Evolutionary conservation across 2,113 vertebrate genomes (phyloP).

Genomic region (Albula glossodonta): DNA sequence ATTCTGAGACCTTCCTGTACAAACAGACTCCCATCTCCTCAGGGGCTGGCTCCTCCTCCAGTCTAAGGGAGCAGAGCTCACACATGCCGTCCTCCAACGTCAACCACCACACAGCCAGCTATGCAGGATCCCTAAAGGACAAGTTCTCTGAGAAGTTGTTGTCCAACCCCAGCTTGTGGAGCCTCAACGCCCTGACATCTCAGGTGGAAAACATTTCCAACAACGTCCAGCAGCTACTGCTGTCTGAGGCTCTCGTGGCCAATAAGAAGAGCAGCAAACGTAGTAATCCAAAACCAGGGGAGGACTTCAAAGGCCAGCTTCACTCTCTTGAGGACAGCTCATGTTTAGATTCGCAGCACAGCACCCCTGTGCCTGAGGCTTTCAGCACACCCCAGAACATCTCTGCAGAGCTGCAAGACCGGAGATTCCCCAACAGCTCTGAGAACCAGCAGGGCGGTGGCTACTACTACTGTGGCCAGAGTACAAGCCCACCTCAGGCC

Average conservation of each 20-base stretch:
- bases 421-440: constrained; percentile 89
- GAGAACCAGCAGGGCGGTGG: constrained; percentile 90
- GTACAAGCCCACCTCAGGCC: constrained; percentile 82
- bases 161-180: constrained; percentile 93
- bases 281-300: constrained; percentile 74
- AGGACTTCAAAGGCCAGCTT: constrained; percentile 83
- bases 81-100: constrained; percentile 84
- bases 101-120: constrained; percentile 74
- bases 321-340: constrained; percentile 79
- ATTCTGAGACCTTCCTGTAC: constrained; percentile 91
- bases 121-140: constrained; percentile 84
- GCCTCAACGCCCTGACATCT: constrained; percentile 92
- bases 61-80: constrained; percentile 84
- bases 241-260: constrained; percentile 82
- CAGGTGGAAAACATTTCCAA: constrained; percentile 98
- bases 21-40: constrained; percentile 80
- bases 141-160: constrained; percentile 90
- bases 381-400: constrained; percentile 83
- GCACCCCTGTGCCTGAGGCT: constrained; percentile 78
- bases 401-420: constrained; percentile 82
- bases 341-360: constrained; percentile 78
- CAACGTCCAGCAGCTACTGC: constrained; percentile 93
- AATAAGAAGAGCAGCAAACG: constrained; percentile 87
- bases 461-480: constrained; percentile 87
- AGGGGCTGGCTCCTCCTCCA: constrained; percentile 68